Evolutionary conservation across 2,797 vertebrate genomes (phyloP).

Genomic region (Rhodeus uyekii): DNA sequence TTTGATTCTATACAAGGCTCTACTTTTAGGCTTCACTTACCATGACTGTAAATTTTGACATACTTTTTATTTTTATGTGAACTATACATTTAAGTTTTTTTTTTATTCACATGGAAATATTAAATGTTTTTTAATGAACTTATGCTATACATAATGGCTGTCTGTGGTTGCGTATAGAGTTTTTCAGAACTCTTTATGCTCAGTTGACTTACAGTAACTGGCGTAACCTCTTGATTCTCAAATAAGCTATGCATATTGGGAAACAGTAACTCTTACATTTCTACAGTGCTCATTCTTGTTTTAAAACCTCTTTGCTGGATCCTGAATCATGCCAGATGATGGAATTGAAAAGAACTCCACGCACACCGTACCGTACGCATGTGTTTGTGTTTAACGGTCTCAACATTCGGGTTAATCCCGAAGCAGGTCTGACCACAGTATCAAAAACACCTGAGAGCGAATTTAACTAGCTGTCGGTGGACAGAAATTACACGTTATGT

Average conservation of each 20-base stretch:
- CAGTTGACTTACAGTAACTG: not conserved
- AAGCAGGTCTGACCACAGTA: not conserved
- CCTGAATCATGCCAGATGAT: not conserved
- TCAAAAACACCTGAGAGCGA: slow-evolving; percentile 8
- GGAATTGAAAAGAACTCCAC: not conserved
- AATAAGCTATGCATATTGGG: not conserved
- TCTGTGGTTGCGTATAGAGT: not conserved
- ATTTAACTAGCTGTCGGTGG: not conserved
- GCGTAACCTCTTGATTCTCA: not conserved
- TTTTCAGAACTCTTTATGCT: not conserved
- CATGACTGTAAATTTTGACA: no score
- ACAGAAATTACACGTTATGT: slow-evolving; percentile 22
- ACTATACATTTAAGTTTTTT: no score
- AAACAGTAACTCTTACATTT: not conserved
- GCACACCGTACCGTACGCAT: not conserved
- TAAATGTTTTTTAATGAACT: no score
- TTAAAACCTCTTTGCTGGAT: not conserved
- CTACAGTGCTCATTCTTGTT: not conserved
- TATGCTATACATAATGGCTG: no score
- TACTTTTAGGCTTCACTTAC: no score
- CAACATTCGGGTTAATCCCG: not conserved
- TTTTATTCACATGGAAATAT: no score
- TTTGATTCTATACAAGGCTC: no score
- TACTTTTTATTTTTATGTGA: no score
- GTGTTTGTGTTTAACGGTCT: slow-evolving; percentile 3